Base-by-base conservation (phyloP, 2,888 invertebrate genomes). In the Thalpophila matura region DNA sequence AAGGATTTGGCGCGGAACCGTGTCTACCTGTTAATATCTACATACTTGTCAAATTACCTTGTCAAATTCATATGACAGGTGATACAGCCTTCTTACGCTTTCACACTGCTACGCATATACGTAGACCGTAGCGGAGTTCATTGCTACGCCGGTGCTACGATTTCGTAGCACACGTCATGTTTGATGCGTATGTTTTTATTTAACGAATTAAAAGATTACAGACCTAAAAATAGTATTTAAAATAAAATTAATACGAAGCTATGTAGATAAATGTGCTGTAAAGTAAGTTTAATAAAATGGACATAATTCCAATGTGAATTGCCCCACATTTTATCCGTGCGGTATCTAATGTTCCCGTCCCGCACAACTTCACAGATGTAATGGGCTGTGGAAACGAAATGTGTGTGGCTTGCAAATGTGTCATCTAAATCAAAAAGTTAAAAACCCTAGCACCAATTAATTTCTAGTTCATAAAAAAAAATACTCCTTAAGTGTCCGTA, bases 371-470 rank as follows among this genome's bases (percentile, higher is more conserved):
- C 73, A 64, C 70, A 59, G 61, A 72, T 72, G 75, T 74, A 80
- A 83, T 80, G 78, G 74, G 62, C 70, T 69, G 74, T 64, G 56
- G 69, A 73, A 77, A 67, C 66, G 71, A 74, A 69, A 71, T 71
- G 75, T 71, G 74, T 70, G 71, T 74, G 75, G 51, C 67, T 54
- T 73, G 59, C 69, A 72, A 79, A 73, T 64, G 79, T 77, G 77
- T 72, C 74, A 68, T 61, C 62, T 81, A 79, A 84, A 84, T 81
- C 77, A 79, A 74, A 74, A 71, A 76, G 53, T 62, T 72, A 72
- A 79, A 80, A 83, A 73, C 77, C 61, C 62, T 63, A 49, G 29
- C 61, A 59, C 73, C 74, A 80, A 84, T 83, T 83, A 82, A 82
- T 79, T 79, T 69, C 53, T 61, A 74, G 72, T 66, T 38, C 68